A percentile compares a stretch with the other conserved stretches of the same genome.
Evolutionary conservation across 2,888 invertebrate species (phyloP).

Genomic region (Mycalesis mineus): DNA sequence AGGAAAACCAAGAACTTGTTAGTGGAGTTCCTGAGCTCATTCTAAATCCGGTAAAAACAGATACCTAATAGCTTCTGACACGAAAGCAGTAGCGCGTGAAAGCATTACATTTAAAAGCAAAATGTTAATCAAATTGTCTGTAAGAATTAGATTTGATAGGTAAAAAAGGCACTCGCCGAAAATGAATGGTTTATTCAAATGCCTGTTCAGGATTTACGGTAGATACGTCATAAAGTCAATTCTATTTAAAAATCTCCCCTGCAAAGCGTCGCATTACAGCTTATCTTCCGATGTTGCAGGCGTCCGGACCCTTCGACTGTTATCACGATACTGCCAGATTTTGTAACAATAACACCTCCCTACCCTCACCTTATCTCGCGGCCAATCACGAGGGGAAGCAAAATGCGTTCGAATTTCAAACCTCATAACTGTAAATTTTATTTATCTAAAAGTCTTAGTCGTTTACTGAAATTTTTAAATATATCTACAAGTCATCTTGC

Average conservation of each 20-base stretch:
- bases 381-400: conserved; percentile 61
- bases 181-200: conserved; percentile 25
- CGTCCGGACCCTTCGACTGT: conserved; percentile 61
- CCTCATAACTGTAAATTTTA: conserved; percentile 14
- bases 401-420: conserved; percentile 35
- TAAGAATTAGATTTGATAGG: too few species aligned
- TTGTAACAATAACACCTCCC: conserved; percentile 62
- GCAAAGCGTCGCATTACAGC: conserved; percentile 54
- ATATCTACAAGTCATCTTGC: background rate
- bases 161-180: background rate
- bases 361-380: conserved; percentile 49
- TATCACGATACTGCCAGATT: conserved; percentile 70
- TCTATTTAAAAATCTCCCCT: conserved; percentile 37
- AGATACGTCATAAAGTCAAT: conserved; percentile 54
- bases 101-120: too few species aligned
- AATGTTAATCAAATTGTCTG: too few species aligned
- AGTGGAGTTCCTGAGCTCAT: too few species aligned
- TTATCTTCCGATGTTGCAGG: conserved; percentile 64
- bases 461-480: background rate
- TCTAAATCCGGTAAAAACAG: too few species aligned
- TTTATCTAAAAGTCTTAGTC: background rate
- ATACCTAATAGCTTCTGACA: too few species aligned
- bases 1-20: too few species aligned
- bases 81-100: too few species aligned
- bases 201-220: conserved; percentile 19